Evolutionary conservation across 2,113 vertebrate genomes (phyloP), one percentile per base, ranked within the genome.

Genomic region (Bostrychus sinensis): DNA sequence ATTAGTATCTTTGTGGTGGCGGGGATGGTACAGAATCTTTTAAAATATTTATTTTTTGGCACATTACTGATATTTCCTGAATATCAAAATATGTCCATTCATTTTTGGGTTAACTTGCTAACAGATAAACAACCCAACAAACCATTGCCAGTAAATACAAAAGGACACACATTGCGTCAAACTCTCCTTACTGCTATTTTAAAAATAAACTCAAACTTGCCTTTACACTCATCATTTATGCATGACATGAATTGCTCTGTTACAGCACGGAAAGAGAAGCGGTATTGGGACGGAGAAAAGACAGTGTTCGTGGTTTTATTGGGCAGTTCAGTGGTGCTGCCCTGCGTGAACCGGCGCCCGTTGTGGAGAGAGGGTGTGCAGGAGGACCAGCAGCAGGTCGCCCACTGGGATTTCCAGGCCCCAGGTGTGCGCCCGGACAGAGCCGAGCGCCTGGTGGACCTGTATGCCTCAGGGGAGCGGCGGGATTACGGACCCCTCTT

Each of bases 321-420:
- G 68, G 95, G 95, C n/a, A 91, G 90, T 75, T 92, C 92, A 0
- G 94, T 93, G 19, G 86, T 83, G 0, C 84, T 99, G 70, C 94
- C 95, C 0, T 99, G 97, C 11, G 84, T 96, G 38, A 98, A 96
- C 91, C 90, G 72, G 0, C 86, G 89, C n/a, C 83, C 94, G 34
- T 82, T 99, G 66, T 99, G 97, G 96, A 94, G 94, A 0, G 95
- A 96, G 4, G 85, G 93, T 26, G 88, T 94, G 69, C 90, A 91
- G 28, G 96, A 97, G 56, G 95, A 95, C 72, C 95, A 96, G 59
- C 96, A 98, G 81, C 97, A 99, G 70, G 96, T 99, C 63, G 96
- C 94, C 3, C 96, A 95, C 80, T 99, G 97, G 97, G 97, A 99
- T 89, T 90, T 94, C 72, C 96, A 97, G 89, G 85, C 93, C 0